Conservation (phyloP, 2,797 vertebrate genomes). For the Myotis daubentonii region DNA sequence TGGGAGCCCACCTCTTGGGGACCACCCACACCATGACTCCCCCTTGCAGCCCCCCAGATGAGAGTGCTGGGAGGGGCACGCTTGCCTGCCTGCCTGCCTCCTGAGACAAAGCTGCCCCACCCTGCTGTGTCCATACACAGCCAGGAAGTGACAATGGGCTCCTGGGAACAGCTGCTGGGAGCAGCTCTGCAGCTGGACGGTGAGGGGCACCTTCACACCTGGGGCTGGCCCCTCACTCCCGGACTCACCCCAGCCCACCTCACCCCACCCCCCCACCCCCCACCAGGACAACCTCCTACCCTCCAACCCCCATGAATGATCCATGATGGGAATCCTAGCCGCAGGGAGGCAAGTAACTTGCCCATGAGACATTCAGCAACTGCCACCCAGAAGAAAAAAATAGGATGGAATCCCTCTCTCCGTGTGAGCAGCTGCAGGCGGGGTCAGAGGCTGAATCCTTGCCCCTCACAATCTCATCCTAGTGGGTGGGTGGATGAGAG, state of each 20-base stretch:
- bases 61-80: background rate
- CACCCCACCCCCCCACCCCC: background rate
- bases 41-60: too few species aligned
- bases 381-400: background rate
- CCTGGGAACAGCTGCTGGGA: background rate
- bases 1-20: background rate
- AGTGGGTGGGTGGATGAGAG: too few species aligned
- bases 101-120: conserved; percentile 41
- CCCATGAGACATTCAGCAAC: conserved; percentile 3
- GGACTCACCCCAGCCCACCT: background rate
- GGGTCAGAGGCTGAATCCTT: background rate
- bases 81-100: background rate
- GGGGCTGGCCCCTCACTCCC: background rate
- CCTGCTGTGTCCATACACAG: background rate
- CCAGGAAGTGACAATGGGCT: background rate
- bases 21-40: background rate
- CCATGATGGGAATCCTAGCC: background rate
- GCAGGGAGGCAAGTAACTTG: background rate
- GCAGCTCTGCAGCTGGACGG: background rate
- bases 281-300: background rate
- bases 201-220: too few species aligned
- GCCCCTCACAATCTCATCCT: background rate
- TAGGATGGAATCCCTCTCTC: background rate
- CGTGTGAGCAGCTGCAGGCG: background rate
- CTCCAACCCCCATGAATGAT: background rate